Conservation (phyloP, 2,797 vertebrate species). For the Micropoecilia bifurca region DNA sequence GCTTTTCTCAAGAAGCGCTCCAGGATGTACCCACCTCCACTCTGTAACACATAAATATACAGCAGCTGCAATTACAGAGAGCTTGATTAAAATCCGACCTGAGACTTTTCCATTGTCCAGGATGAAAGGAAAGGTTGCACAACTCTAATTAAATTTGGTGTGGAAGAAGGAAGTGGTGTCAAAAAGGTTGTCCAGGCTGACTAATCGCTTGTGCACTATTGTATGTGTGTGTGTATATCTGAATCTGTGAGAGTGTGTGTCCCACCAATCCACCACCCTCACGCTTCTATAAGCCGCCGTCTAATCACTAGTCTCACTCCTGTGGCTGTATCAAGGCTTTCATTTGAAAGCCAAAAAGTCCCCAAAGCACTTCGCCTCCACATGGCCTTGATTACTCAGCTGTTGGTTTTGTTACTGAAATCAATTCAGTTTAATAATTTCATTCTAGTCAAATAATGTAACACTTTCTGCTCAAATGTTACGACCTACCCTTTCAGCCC, state of each 20-base stretch:
- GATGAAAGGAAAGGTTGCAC: conserved; percentile 74
- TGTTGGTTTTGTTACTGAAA: conserved; percentile 49
- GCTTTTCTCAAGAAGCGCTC: conserved; percentile 43
- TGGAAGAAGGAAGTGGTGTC: conserved; percentile 62
- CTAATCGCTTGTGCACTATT: conserved; percentile 48
- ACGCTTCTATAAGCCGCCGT: conserved; percentile 52
- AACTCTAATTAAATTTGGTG: conserved; percentile 80
- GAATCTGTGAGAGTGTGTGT: background rate
- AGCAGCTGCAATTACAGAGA: conserved; percentile 44
- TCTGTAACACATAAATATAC: conserved; percentile 49
- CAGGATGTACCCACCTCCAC: conserved; percentile 31
- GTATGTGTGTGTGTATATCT: conserved; percentile 4
- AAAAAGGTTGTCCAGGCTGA: conserved; percentile 74
- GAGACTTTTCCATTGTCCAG: conserved; percentile 74
- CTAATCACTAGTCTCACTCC: conserved; percentile 65
- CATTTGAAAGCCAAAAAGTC: conserved; percentile 54
- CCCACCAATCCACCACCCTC: conserved; percentile 27
- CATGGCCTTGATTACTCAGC: conserved; percentile 62
- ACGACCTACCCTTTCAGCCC: conserved; percentile 22
- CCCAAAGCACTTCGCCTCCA: conserved; percentile 47
- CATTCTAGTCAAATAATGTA: conserved; percentile 41
- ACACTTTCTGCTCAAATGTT: conserved; percentile 25
- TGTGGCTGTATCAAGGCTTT: conserved; percentile 47
- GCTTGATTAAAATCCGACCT: conserved; percentile 71
- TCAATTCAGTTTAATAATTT: conserved; percentile 51